Evolutionary conservation across 2,113 vertebrate species (phyloP).

Genomic region (Callorhinus ursinus): DNA sequence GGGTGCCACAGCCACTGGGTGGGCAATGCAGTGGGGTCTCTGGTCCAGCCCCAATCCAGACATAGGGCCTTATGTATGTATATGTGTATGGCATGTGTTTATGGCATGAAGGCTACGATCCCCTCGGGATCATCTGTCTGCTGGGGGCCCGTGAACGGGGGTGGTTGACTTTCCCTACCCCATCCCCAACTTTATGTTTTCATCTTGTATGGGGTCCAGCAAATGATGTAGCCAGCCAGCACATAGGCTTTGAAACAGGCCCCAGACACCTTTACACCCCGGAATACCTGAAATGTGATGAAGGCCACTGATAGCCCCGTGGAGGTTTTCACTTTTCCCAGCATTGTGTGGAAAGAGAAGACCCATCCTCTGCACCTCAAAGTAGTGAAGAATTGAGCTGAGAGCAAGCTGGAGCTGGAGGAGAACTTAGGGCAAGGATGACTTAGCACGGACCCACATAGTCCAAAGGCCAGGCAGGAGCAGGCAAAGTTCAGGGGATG

Average conservation of each 20-base stretch:
- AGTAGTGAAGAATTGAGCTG: not conserved
- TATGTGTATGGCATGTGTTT: not conserved
- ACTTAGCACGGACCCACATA: not conserved
- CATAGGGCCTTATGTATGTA: not conserved
- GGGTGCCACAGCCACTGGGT: not conserved
- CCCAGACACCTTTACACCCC: not conserved
- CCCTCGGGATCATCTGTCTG: not conserved
- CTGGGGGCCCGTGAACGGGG: not conserved
- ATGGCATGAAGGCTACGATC: not conserved
- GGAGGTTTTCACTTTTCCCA: not conserved
- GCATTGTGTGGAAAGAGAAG: not conserved
- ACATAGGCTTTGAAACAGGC: not conserved
- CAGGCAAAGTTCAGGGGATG: rapidly evolving
- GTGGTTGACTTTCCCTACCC: not conserved
- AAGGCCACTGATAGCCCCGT: not conserved
- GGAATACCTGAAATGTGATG: not conserved
- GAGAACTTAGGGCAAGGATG: not conserved
- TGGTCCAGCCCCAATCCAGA: not conserved
- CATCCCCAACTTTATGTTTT: not conserved
- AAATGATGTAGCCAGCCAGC: not conserved
- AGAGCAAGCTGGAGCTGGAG: not conserved
- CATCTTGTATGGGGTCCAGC: not conserved
- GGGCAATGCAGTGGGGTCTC: not conserved
- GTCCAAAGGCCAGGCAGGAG: not conserved
- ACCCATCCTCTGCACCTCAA: not conserved